phyloP scores from a whole-genome alignment of 2,113 vertebrate species.

The Rissa tridactyla region DNA sequence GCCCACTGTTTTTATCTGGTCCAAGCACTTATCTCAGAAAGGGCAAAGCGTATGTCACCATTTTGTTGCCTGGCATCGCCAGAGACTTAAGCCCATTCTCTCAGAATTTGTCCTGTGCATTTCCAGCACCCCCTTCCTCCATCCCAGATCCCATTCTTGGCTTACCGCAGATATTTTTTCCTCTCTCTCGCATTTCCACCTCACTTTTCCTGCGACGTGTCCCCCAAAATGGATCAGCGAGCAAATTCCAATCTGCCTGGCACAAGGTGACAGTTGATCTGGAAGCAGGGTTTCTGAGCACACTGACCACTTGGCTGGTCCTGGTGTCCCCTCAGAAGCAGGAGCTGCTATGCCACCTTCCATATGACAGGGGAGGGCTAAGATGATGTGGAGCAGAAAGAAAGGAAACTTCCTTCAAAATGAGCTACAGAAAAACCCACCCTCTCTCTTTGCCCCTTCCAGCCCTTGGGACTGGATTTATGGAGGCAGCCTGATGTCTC shows the following conservation, averaged over 20 bases:
- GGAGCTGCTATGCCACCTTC: background rate
- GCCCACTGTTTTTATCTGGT: background rate
- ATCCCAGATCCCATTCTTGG: background rate
- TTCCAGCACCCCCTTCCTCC: background rate
- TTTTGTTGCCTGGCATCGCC: background rate
- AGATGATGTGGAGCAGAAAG: background rate
- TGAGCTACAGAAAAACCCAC: background rate
- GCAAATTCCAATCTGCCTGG: background rate
- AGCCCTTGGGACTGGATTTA: background rate
- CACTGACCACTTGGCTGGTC: too few relatives aligned
- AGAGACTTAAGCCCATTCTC: background rate
- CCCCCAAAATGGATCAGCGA: background rate
- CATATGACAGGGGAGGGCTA: background rate
- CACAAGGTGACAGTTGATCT: background rate
- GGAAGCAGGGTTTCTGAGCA: background rate
- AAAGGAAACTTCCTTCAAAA: background rate
- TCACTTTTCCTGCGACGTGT: background rate
- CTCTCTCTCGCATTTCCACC: background rate
- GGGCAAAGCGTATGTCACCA: background rate
- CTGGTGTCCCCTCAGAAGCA: background rate
- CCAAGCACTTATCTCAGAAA: background rate
- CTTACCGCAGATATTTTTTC: background rate
- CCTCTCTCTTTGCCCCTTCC: background rate
- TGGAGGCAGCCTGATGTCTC: background rate
- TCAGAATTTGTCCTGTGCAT: background rate